Percentiles rank a stretch among this genome's conserved stretches.
Conservation (phyloP, 2,888 invertebrate species). For the Orchesellides sinensis region DNA sequence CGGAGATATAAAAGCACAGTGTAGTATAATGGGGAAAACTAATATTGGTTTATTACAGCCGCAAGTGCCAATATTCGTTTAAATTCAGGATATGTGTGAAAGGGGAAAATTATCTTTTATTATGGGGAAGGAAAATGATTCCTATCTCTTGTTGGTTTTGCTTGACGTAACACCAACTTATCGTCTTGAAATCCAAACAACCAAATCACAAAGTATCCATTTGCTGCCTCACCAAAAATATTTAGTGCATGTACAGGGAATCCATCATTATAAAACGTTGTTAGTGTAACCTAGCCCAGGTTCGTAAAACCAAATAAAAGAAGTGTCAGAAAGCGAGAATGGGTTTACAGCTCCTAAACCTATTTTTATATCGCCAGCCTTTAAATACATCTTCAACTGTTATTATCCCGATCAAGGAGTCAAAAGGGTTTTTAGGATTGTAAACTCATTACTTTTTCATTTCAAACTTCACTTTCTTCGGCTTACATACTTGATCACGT, state of each 20-base stretch:
- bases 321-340: background rate
- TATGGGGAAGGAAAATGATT: slow-evolving; percentile 33
- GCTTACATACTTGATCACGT: background rate
- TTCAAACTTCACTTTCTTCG: background rate
- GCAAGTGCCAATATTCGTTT: slow-evolving; percentile 43
- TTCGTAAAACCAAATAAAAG: background rate
- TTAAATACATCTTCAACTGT: background rate
- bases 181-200: slow-evolving; percentile 44
- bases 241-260: slow-evolving; percentile 7
- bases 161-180: slow-evolving; percentile 64
- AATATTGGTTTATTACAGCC: slow-evolving; percentile 42
- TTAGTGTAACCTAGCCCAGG: too few relatives aligned
- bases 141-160: slow-evolving; percentile 68
- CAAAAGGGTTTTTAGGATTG: background rate
- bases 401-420: background rate
- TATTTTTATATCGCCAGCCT: background rate
- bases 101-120: slow-evolving; percentile 27
- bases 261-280: background rate
- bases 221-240: slow-evolving; percentile 23
- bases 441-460: slow-evolving; percentile 3
- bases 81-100: slow-evolving; percentile 26
- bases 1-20: background rate
- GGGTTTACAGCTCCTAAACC: background rate
- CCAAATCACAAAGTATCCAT: slow-evolving; percentile 18
- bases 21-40: background rate